Evolutionary conservation across 92 coral and sea anemone species (phyloP).

Genomic region (Desmophyllum pertusum): DNA sequence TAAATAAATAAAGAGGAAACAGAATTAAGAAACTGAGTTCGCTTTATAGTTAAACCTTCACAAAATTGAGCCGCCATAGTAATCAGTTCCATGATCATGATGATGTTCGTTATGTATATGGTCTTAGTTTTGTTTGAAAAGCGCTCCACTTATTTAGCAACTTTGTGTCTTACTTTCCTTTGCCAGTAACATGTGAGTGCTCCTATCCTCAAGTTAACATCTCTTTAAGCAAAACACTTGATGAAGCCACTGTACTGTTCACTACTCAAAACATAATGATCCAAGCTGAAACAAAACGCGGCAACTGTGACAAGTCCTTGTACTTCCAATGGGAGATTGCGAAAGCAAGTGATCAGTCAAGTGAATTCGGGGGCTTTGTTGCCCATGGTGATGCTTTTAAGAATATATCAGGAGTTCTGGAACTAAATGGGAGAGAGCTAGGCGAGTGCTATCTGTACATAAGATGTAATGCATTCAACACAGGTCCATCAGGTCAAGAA

Average conservation of each 20-base stretch:
- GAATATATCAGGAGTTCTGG: neutral
- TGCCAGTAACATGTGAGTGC: neutral
- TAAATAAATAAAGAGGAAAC: too few species aligned
- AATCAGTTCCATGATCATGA: too few species aligned
- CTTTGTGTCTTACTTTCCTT: neutral
- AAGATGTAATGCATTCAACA: conserved; percentile 15
- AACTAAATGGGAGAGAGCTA: neutral
- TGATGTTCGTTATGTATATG: too few species aligned
- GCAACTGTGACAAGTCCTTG: neutral
- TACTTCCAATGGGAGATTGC: conserved; percentile 8
- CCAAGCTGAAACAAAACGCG: conserved; percentile 12
- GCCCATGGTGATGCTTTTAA: neutral
- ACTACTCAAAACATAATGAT: conserved; percentile 34
- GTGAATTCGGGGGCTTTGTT: neutral
- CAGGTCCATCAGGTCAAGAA: neutral
- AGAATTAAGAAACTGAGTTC: too few species aligned
- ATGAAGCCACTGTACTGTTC: conserved; percentile 28
- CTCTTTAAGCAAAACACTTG: conserved; percentile 5
- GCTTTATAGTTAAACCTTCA: neutral
- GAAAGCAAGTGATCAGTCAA: neutral
- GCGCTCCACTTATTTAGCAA: neutral
- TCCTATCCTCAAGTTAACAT: conserved; percentile 1
- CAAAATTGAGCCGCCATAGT: neutral
- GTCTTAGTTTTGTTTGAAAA: neutral
- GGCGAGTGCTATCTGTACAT: conserved; percentile 26